These are phyloP conservation scores for Helicoverpa assulta DNA, from an alignment of 2,888 invertebrate species.

Conservation along the genomic window DNA sequence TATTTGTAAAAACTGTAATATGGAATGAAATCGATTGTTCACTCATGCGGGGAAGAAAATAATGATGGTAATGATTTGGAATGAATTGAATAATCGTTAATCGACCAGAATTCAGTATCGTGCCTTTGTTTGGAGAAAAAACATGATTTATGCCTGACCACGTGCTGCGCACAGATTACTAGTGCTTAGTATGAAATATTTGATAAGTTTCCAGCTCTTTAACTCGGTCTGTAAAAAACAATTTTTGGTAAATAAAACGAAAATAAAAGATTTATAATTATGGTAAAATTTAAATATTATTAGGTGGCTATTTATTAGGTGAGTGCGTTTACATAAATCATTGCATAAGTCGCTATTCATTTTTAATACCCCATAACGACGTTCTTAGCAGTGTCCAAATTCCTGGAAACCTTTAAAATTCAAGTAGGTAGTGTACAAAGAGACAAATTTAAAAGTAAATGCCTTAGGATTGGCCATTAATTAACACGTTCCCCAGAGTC, in stretches of 20 bases:
- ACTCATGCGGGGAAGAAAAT: conserved; percentile 54
- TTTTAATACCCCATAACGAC: conserved; percentile 28
- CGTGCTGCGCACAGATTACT: conserved; percentile 4
- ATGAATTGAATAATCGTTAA: conserved; percentile 60
- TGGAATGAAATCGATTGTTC: conserved; percentile 39
- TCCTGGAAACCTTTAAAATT: conserved; percentile 34
- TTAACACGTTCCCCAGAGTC: conserved; percentile 39
- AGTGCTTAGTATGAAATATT: not conserved
- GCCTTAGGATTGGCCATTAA: conserved; percentile 47
- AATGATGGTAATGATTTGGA: conserved; percentile 61
- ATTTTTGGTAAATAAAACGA: not conserved
- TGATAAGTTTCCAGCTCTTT: not conserved
- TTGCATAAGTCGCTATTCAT: too few relatives aligned
- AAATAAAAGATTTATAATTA: too few relatives aligned
- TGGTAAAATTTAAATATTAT: too few relatives aligned
- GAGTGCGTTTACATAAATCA: too few relatives aligned
- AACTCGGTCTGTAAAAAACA: not conserved
- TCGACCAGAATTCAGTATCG: conserved; percentile 47
- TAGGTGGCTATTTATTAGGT: too few relatives aligned
- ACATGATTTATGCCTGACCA: conserved; percentile 35
- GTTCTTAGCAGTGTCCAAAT: conserved; percentile 3
- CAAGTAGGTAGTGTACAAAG: conserved; percentile 44
- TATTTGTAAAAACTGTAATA: conserved; percentile 58
- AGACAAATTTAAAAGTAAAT: conserved; percentile 46
- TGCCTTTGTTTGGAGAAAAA: conserved; percentile 50